Evolutionary conservation across 2,113 vertebrate genomes (phyloP).

Genomic region (Oryctolagus cuniculus): mOryCun1.1 NC_091441.1:123885001-123885500

Average conservation of each 20-base stretch:
- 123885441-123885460: background rate
- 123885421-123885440: background rate
- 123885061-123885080: background rate
- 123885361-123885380: background rate
- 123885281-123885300: background rate
- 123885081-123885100: background rate
- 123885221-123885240: background rate
- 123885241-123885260: background rate
- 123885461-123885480: background rate
- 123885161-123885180: background rate
- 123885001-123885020: background rate
- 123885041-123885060: background rate
- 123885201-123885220: background rate
- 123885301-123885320: background rate
- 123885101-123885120: background rate
- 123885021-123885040: background rate
- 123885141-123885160: background rate
- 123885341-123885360: background rate
- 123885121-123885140: background rate
- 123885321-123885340: background rate
- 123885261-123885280: background rate
- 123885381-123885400: background rate
- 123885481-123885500: constrained; percentile 15
- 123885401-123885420: background rate
- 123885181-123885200: no score